Conservation (phyloP, 2,113 vertebrate genomes). For the Uria lomvia region DNA sequence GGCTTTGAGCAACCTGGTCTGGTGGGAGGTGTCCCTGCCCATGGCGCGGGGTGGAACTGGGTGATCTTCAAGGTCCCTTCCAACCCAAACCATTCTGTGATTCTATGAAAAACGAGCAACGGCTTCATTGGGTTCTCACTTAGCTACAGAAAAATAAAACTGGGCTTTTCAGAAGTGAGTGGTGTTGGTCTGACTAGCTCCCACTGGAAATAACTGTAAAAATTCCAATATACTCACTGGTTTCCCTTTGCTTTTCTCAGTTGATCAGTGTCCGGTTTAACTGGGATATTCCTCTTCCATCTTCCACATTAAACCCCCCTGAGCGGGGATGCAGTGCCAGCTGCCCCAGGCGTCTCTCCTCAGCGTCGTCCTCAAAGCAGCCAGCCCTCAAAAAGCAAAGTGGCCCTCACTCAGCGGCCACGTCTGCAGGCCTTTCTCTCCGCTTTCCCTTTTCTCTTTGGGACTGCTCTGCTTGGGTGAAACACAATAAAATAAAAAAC, state of each 20-base stretch:
- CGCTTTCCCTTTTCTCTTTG: neutral
- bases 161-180: neutral
- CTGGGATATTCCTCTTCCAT: neutral
- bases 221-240: neutral
- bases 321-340: neutral
- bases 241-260: neutral
- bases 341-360: accelerated
- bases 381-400: neutral
- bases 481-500: neutral
- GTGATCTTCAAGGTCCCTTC: neutral
- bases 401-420: accelerated
- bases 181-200: neutral
- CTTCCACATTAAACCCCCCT: accelerated
- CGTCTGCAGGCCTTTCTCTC: accelerated
- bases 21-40: neutral
- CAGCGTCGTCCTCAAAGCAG: accelerated
- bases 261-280: accelerated
- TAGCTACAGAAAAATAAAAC: neutral
- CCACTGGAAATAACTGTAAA: neutral
- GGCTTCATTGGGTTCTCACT: neutral
- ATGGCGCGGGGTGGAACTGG: neutral
- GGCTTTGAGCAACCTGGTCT: neutral
- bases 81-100: neutral
- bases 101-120: neutral
- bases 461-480: neutral